Evolutionary conservation across 2,888 invertebrate genomes (phyloP).

Genomic region (Callimorpha dominula): DNA sequence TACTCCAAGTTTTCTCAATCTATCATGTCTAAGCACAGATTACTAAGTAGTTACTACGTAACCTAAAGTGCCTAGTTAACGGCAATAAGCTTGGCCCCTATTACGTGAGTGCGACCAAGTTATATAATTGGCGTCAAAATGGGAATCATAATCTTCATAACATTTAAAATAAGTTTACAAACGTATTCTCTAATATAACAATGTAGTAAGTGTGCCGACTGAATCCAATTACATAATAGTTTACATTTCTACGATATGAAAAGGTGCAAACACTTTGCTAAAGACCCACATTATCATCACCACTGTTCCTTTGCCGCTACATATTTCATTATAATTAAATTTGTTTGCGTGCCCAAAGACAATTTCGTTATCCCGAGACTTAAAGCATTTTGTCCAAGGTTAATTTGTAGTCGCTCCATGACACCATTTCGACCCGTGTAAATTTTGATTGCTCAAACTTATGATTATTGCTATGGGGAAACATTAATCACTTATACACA

Average conservation of each 20-base stretch:
- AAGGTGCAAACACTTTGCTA: constrained; percentile 11
- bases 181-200: background rate
- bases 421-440: constrained; percentile 19
- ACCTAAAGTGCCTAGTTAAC: too few relatives aligned
- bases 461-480: constrained; percentile 20
- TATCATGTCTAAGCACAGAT: too few relatives aligned
- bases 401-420: constrained; percentile 25
- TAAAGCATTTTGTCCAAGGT: constrained; percentile 34
- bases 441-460: constrained; percentile 34
- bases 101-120: too few relatives aligned
- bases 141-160: too few relatives aligned
- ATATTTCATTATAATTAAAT: constrained; percentile 41
- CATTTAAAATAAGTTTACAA: background rate
- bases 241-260: background rate
- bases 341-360: constrained; percentile 37
- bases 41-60: too few relatives aligned
- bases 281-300: constrained; percentile 31
- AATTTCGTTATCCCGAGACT: constrained; percentile 36
- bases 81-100: too few relatives aligned
- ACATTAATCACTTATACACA: constrained; percentile 20
- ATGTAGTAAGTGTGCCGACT: background rate
- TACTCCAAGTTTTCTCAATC: too few relatives aligned
- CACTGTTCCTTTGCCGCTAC: constrained; percentile 25
- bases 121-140: too few relatives aligned
- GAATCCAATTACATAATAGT: background rate